Percentiles rank a stretch among this genome's conserved stretches.
Conservation (phyloP, 30 jellyfish, hydroid and myxozoan species). For the Chironex yamaguchii region DNA sequence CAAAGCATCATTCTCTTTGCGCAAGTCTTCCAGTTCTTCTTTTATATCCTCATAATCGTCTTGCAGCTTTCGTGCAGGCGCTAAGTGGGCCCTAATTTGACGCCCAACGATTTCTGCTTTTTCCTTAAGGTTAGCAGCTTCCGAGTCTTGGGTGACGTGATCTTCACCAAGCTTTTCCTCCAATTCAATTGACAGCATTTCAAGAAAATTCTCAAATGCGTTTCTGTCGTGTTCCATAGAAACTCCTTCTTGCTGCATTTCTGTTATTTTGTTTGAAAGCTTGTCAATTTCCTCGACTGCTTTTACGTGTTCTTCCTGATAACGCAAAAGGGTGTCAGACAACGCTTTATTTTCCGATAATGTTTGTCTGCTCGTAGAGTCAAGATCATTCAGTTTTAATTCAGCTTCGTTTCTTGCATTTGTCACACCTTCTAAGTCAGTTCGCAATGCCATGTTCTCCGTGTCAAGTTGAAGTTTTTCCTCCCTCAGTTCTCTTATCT, state of each 20-base stretch:
- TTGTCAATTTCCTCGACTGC: conserved; percentile 74
- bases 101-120: conserved; percentile 92
- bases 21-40: conserved; percentile 91
- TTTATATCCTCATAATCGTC: conserved; percentile 91
- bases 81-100: conserved; percentile 86
- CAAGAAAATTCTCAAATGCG: conserved; percentile 90
- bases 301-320: conserved; percentile 56
- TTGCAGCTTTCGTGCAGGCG: conserved; percentile 86
- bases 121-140: conserved; percentile 84
- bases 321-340: not conserved
- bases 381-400: conserved; percentile 71
- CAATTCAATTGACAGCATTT: conserved; percentile 91
- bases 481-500: conserved; percentile 75
- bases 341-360: conserved; percentile 67
- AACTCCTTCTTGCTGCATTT: conserved; percentile 84
- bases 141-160: conserved; percentile 87
- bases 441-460: conserved; percentile 86
- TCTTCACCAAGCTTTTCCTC: conserved; percentile 97
- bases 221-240: conserved; percentile 86
- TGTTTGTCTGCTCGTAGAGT: conserved; percentile 72
- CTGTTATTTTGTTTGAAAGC: conserved; percentile 69
- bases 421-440: conserved; percentile 65
- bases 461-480: conserved; percentile 72
- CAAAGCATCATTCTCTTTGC: conserved; percentile 86
- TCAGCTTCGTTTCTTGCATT: conserved; percentile 88